Conservation (phyloP, 2,113 vertebrate species). For the Nesoenas mayeri region DNA sequence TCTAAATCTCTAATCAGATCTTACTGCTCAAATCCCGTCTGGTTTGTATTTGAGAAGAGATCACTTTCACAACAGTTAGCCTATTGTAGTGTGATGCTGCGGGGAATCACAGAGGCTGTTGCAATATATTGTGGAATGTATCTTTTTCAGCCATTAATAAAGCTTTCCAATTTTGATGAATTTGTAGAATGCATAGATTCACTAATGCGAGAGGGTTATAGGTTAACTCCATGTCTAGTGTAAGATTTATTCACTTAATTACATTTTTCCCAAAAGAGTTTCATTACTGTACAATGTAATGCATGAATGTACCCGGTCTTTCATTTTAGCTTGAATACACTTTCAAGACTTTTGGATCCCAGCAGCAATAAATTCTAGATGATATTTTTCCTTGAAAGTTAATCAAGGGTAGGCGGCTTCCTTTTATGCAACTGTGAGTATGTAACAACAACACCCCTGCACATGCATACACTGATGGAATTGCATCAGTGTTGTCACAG, state of each 20-base stretch:
- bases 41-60: neutral
- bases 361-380: slow-evolving; percentile 17
- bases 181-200: neutral
- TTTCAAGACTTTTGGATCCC: neutral
- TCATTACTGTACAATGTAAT: neutral
- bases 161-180: slow-evolving; percentile 8
- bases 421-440: neutral
- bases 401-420: neutral
- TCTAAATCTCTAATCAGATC: neutral
- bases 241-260: slow-evolving; percentile 47
- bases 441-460: neutral
- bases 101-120: neutral
- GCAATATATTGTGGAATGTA: neutral
- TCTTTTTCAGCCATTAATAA: neutral
- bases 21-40: neutral
- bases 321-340: neutral
- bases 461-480: neutral
- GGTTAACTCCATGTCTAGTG: slow-evolving; percentile 2
- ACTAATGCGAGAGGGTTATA: neutral
- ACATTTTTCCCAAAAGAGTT: neutral
- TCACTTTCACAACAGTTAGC: neutral
- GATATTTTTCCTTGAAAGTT: neutral
- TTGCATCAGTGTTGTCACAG: neutral
- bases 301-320: neutral
- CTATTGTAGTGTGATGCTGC: neutral